Evolutionary conservation across 2,888 invertebrate species (phyloP), one percentile per base, ranked within the genome.

Genomic region (Zygothrica quintamaculata): DNA sequence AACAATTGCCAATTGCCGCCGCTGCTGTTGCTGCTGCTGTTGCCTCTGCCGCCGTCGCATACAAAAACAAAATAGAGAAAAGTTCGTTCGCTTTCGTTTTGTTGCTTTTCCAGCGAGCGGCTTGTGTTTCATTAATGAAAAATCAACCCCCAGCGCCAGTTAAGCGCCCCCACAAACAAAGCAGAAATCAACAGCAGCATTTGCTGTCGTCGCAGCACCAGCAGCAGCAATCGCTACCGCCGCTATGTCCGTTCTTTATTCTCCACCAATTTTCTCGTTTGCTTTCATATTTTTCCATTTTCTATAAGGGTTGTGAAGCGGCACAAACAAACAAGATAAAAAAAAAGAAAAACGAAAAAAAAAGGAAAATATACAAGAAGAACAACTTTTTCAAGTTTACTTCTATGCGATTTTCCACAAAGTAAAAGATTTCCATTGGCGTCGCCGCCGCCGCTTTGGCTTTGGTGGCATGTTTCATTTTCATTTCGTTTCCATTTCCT

Each of bases 111-210:
- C 57, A 56, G 69, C 48, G 34, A 12, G 62, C 29, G 58, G 48
- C 42, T 18, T 29, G 68, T 58, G 74, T 81, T 82, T 82, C 74
- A 82, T 82, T 82, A 82, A 82, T 85, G 79, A 76, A 77, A 82
- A 82, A 77, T 74, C 82, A 79, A 82, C 82, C 82, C 77, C 77
- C 71, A 69, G 75, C 74, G 62, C 59, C 52, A 51, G 36, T 37
- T 43, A 43, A 51, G 57, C 59, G 72, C 72, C 76, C 77, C 76
- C 82, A 84, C 74, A 81, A 80, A 77, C 76, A 78, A 84, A 80
- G 72, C 75, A 66, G 78, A 68, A 70, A 79, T 74, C 84, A 66
- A 69, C 74, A 59, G 59, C 53, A 33, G 37, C 47, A 22, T 18
- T 5, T 9, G 9, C 7, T 2, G n/a, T 1, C 29, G n/a, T 5